phyloP scores from a whole-genome alignment of 1,140 invertebrate genomes.

The Cotesia chilonis region DNA sequence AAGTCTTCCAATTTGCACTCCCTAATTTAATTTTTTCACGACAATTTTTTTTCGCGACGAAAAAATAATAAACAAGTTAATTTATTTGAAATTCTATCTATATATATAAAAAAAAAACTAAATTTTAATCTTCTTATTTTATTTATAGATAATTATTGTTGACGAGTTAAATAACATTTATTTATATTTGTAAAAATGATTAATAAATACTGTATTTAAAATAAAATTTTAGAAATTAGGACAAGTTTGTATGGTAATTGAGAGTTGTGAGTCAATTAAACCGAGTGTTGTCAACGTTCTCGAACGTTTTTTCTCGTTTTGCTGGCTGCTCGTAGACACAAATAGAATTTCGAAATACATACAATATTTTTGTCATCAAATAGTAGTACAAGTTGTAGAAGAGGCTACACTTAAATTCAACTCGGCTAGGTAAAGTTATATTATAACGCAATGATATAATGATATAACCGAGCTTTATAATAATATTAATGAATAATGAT shows the following conservation, averaged over 20 bases:
- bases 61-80: too few relatives aligned
- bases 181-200: background rate
- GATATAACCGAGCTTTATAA: background rate
- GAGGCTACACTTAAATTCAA: slow-evolving; percentile 45
- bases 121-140: background rate
- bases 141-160: background rate
- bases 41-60: too few relatives aligned
- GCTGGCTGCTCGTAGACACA: slow-evolving; percentile 45
- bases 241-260: slow-evolving; percentile 20
- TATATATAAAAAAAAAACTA: background rate
- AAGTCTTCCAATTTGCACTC: too few relatives aligned
- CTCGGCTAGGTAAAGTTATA: background rate
- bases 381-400: slow-evolving; percentile 63
- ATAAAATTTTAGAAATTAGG: slow-evolving; percentile 6
- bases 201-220: background rate
- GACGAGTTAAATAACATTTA: background rate
- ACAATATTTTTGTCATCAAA: slow-evolving; percentile 67
- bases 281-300: slow-evolving; percentile 28
- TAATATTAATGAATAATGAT: too few relatives aligned
- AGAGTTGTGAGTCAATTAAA: slow-evolving; percentile 31
- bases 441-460: background rate
- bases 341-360: slow-evolving; percentile 68
- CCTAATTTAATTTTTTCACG: too few relatives aligned
- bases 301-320: background rate
- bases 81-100: background rate